Percentiles rank a stretch among this genome's conserved stretches.
Evolutionary conservation across 2,888 invertebrate species (phyloP).

Genomic region (Andrena dorsata): DNA sequence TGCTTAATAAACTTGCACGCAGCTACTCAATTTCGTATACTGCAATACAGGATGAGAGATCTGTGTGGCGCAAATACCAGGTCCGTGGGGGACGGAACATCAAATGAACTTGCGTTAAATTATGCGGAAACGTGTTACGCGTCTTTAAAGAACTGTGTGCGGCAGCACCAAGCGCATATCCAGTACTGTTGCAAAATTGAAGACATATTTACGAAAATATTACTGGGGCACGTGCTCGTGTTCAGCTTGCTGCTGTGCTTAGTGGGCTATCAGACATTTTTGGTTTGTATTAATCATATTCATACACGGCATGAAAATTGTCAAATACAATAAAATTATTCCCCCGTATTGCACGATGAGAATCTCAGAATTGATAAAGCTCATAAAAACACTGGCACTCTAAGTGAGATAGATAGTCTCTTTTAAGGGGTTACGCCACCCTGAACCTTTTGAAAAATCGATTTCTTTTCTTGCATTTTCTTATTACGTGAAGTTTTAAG

Average conservation of each 20-base stretch:
- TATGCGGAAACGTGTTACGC: constrained; percentile 15
- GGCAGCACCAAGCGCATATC: constrained; percentile 63
- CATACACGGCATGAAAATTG: background rate
- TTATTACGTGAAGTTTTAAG: no score
- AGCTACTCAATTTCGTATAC: constrained; percentile 72
- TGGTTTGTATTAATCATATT: constrained; percentile 44
- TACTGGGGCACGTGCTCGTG: constrained; percentile 62
- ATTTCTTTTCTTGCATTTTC: no score
- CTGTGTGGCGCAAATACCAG: background rate
- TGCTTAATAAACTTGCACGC: constrained; percentile 65
- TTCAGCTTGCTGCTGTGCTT: constrained; percentile 60
- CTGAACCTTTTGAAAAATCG: no score
- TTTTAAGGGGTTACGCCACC: no score
- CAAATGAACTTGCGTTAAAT: no score
- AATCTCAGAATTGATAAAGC: no score
- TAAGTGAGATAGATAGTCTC: background rate
- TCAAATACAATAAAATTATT: background rate
- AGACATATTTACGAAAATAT: constrained; percentile 52
- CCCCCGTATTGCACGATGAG: no score
- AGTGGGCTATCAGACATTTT: constrained; percentile 46
- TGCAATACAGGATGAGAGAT: constrained; percentile 60
- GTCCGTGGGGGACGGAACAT: no score
- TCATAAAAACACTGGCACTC: no score
- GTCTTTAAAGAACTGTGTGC: constrained; percentile 55
- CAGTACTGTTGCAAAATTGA: constrained; percentile 59